Evolutionary conservation across 2,888 invertebrate genomes (phyloP).

Genomic region (Cryptosula pallasiana): DNA sequence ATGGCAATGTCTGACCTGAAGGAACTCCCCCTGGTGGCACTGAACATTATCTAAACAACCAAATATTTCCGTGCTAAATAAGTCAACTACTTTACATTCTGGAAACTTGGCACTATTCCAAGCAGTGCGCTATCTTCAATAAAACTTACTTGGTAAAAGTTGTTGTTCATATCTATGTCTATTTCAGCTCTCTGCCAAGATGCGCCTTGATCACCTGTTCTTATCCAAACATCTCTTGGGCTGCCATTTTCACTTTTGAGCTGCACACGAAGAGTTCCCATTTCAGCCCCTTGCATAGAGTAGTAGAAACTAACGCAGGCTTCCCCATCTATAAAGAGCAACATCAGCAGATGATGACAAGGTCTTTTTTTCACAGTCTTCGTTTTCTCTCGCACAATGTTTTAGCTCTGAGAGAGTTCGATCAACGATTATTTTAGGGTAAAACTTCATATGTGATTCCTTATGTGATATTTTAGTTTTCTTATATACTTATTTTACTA

Average conservation of each 20-base stretch:
- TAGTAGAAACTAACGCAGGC: constrained; percentile 11
- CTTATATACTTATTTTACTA: too few species aligned
- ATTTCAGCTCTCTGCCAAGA: constrained; percentile 10
- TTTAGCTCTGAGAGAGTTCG: too few species aligned
- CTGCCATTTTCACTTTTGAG: background rate
- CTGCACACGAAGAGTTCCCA: background rate
- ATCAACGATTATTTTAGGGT: too few species aligned
- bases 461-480: too few species aligned
- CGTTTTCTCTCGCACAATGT: too few species aligned
- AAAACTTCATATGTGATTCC: too few species aligned
- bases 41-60: constrained; percentile 8
- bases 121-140: too few species aligned
- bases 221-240: background rate
- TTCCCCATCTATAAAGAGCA: background rate
- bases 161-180: background rate
- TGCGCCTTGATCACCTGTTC: background rate
- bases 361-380: too few species aligned
- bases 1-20: background rate
- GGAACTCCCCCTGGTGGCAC: background rate
- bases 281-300: background rate
- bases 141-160: background rate
- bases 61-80: background rate
- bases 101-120: too few species aligned
- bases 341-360: too few species aligned
- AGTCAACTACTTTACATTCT: too few species aligned